A percentile compares a stretch with the other conserved stretches of the same genome.
These are phyloP conservation scores for Myotis davidii DNA, from an alignment of 2,113 vertebrate genomes.

Conservation along the genomic window DNA sequence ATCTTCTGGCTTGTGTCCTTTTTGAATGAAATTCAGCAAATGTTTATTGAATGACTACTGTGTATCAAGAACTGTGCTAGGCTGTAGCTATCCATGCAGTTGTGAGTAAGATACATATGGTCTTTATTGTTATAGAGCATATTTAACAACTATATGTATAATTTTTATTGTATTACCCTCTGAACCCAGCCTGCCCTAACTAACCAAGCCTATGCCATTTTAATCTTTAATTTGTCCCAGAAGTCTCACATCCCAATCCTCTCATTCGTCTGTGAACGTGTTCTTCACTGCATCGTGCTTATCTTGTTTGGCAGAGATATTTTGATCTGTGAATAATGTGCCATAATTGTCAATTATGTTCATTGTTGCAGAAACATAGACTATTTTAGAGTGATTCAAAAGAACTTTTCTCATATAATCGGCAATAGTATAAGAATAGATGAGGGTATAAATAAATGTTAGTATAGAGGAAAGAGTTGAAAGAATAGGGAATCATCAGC, in stretches of 20 bases:
- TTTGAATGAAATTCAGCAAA: not conserved
- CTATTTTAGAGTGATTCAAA: constrained; percentile 65
- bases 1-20: not conserved
- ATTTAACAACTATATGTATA: not conserved
- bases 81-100: not conserved
- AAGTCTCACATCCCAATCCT: not conserved
- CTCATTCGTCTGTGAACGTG: not conserved
- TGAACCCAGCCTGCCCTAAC: not conserved
- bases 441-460: constrained; percentile 15
- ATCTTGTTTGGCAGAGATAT: constrained; percentile 51
- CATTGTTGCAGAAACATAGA: constrained; percentile 72
- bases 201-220: not conserved
- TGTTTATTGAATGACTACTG: not conserved
- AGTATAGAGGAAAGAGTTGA: not conserved
- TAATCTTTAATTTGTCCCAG: not conserved
- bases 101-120: not conserved
- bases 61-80: not conserved
- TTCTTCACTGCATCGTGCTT: not conserved
- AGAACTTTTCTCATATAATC: constrained; percentile 49
- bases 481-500: constrained; percentile 57
- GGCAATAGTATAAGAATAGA: constrained; percentile 64
- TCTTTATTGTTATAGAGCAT: not conserved
- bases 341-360: constrained; percentile 74
- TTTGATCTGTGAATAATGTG: constrained; percentile 71
- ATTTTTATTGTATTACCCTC: not conserved